Evolutionary conservation across 2,113 vertebrate genomes (phyloP).

Genomic region (Azemiops feae): DNA sequence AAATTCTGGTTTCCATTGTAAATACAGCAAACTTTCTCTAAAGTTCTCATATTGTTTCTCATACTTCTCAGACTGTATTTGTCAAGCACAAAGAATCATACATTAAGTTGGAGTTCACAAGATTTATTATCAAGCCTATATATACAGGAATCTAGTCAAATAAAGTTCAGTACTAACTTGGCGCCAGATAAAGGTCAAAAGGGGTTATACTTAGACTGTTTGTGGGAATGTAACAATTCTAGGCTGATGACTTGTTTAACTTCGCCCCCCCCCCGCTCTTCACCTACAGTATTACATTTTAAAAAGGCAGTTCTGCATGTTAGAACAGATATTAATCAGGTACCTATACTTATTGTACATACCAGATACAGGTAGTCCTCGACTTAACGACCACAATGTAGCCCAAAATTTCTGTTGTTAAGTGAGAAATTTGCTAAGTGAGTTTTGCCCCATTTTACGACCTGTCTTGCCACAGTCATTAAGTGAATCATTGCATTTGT

Average conservation of each 20-base stretch:
- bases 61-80: not conserved
- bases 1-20: not conserved
- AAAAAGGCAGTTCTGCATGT: not conserved
- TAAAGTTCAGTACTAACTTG: not conserved
- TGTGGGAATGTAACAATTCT: not conserved
- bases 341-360: not conserved
- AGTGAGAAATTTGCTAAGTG: not conserved
- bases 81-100: not conserved
- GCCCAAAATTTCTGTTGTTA: not conserved
- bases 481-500: not conserved
- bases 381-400: not conserved
- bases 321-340: not conserved
- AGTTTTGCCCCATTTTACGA: not conserved
- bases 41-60: not conserved
- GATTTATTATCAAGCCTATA: not conserved
- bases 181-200: not conserved
- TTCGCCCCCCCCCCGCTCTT: not conserved
- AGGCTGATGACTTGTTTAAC: not conserved
- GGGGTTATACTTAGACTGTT: not conserved
- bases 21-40: not conserved
- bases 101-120: not conserved
- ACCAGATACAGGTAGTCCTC: not conserved
- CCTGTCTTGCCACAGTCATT: not conserved
- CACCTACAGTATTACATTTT: not conserved
- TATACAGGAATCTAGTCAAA: not conserved